Base-by-base conservation (phyloP, 2,888 invertebrate species). In the Phalangium opilio region DNA sequence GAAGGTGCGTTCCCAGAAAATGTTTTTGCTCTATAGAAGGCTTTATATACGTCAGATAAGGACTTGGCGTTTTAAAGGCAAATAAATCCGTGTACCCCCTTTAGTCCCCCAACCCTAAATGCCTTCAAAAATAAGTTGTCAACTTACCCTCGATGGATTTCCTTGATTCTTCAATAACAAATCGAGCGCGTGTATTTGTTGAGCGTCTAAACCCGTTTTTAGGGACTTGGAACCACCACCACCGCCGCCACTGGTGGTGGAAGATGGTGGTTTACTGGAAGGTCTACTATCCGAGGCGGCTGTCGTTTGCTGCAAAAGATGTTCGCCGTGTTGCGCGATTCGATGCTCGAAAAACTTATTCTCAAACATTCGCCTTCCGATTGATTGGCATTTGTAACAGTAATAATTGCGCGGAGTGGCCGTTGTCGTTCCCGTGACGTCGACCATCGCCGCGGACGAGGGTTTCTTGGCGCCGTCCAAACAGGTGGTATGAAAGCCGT, bases 121-220 rank as follows among this genome's bases (percentile, higher is more conserved):
- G n/a, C n/a, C n/a, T n/a, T n/a, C n/a, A n/a, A n/a, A n/a, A n/a
- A n/a, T n/a, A n/a, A n/a, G n/a, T n/a, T n/a, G 32, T 15, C 19
- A 40, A 45, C 49, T 50, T 44, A 53, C 53, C 27, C 47, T 49
- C 10, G 51, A 47, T 34, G 50, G 44, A 17, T 43, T 33, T 48
- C 47, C 46, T 36, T 53, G 53, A 11, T 43, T 42, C 14, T 45
- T 51, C 44, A 47, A 48, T 10, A 53, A 33, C 27, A 48, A 38
- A 33, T 53, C 50, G 18, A 55, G 43, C 39, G 55, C 47, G 35
- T 50, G 52, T n/a, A 51, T 15, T 44, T 55, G 55, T 36, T 50
- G 50, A 15, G 49, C 41, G 34, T 46, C 51, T 40, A 55, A 40
- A 27, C 34, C 46, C 15, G 38, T 47, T 36, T 36, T 27, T 27